Evolutionary conservation across 2,113 vertebrate species (phyloP).

Genomic region (Embiotoca jacksoni): DNA sequence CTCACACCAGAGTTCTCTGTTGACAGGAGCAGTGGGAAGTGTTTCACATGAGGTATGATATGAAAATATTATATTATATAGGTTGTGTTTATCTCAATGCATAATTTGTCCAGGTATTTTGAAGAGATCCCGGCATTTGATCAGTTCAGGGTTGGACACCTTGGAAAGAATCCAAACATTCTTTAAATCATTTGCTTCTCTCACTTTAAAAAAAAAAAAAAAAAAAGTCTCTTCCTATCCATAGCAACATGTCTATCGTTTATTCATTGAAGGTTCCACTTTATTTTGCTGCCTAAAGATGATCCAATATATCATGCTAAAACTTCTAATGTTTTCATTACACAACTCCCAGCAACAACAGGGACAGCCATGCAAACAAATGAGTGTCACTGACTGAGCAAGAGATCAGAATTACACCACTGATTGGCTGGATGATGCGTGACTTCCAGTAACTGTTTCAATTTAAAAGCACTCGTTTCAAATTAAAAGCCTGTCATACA

Average conservation of each 20-base stretch:
- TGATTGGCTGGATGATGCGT: too few relatives aligned
- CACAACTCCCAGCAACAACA: too few relatives aligned
- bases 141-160: neutral
- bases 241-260: neutral
- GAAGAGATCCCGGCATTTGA: neutral
- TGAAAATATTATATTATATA: neutral
- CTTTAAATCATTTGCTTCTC: neutral
- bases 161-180: neutral
- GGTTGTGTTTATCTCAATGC: neutral
- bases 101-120: neutral
- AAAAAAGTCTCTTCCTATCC: neutral
- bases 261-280: neutral
- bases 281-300: neutral
- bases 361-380: too few relatives aligned
- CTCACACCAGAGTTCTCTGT: constrained; percentile 92
- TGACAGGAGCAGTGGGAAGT: constrained; percentile 62
- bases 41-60: neutral
- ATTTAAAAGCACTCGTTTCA: too few relatives aligned
- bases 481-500: too few relatives aligned
- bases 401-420: too few relatives aligned
- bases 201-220: neutral
- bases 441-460: too few relatives aligned
- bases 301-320: too few relatives aligned
- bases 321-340: too few relatives aligned
- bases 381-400: too few relatives aligned